Base-by-base conservation (phyloP, 1,140 invertebrate genomes). In the Magallana ariakensis region DNA sequence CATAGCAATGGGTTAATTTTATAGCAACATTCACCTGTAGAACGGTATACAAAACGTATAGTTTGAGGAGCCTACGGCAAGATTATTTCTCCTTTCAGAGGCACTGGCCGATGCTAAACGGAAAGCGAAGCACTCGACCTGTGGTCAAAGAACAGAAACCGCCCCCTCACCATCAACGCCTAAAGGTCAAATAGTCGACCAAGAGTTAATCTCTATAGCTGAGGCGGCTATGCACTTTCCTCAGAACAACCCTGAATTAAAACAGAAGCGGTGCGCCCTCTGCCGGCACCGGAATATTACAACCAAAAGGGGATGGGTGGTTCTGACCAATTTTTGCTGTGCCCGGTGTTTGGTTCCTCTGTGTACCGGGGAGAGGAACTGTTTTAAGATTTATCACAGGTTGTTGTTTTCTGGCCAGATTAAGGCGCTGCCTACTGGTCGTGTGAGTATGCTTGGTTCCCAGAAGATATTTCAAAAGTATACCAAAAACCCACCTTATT, bases 241-340 rank as follows among this genome's bases (percentile, higher is more conserved):
- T 19, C 66, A 75, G 26, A 75, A 55, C 26, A 81, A 53, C 53
- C 75, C 81, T 16, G 84, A 56, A n/a, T 85, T 70, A 80, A 86
- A 86, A 57, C 85, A 86, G 85, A 87, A 87, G 62, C 70, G 82
- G 33, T 87, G 86, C 33, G 86, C 83, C 13, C 53, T 83, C 11
- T 87, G 86, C 75, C 86, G 83, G 58, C 53, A 33, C 57, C 83
- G 80, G 13, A 80, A 80, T 56, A 62, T 87, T 16, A 83, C 60
- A 62, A 87, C 86, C 16, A 87, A 87, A 62, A 53, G 55, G 16
- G 86, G 86, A 10, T 87, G 86, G 86, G 82, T 57, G 66, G 86
- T 83, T n/a, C 54, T 83, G 60, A 75, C 82, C 33, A 33, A 58
- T 6, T 56, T 46, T 54, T 16, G 57, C 11, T 87, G 86, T 57